These are phyloP conservation scores for Turritopsis dohrnii DNA, from an alignment of 30 jellyfish, hydroid and myxozoan genomes.

Conservation along the genomic window DNA sequence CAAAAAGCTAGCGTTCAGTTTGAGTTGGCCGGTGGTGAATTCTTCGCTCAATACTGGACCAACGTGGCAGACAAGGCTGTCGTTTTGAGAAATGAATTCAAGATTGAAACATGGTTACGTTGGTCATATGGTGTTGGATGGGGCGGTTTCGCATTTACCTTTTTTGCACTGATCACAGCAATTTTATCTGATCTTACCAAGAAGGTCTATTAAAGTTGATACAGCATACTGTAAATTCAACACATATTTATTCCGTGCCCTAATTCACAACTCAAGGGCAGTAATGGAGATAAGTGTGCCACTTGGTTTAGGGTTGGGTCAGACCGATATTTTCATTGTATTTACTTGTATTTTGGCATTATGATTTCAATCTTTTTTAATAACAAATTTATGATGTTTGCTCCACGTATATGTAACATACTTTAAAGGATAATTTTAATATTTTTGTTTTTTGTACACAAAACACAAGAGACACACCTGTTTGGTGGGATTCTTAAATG, in stretches of 20 bases:
- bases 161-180: slow-evolving; percentile 29
- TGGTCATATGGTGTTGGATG: slow-evolving; percentile 39
- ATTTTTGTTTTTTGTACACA: neutral
- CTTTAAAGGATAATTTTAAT: neutral
- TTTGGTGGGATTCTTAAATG: no score
- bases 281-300: neutral
- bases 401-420: neutral
- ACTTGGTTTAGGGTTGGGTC: neutral
- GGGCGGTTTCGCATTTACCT: slow-evolving; percentile 37
- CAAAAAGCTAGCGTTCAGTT: slow-evolving; percentile 1
- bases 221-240: no score
- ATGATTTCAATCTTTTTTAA: neutral
- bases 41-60: slow-evolving; percentile 23
- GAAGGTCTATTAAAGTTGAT: slow-evolving; percentile 9
- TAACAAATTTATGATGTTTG: neutral
- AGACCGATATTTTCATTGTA: neutral
- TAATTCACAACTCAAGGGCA: neutral
- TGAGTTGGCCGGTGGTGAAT: slow-evolving; percentile 8
- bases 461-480: no score
- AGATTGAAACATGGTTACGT: slow-evolving; percentile 30
- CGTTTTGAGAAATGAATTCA: slow-evolving; percentile 8
- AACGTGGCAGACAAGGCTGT: slow-evolving; percentile 14
- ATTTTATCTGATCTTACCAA: slow-evolving; percentile 12
- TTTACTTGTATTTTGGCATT: neutral
- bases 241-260: no score